Conservation (phyloP, 2,797 vertebrate genomes). For the Hafferia zeledoni region DNA sequence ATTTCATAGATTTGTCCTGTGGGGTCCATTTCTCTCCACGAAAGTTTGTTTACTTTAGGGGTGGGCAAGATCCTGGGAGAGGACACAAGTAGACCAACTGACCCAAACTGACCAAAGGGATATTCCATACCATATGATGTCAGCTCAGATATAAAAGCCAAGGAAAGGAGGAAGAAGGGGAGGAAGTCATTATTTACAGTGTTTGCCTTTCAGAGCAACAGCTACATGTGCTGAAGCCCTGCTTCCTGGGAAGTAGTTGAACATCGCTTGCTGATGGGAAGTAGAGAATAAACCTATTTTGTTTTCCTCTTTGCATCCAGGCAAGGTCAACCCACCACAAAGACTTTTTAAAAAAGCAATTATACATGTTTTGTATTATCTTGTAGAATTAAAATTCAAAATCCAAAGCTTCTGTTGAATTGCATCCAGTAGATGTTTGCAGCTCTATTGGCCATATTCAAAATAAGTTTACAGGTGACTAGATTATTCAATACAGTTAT, state of each 20-base stretch:
- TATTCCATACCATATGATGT: not conserved
- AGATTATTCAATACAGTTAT: not conserved
- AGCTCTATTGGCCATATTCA: not conserved
- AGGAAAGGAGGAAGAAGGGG: not conserved
- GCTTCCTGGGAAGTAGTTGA: not conserved
- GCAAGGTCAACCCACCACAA: not conserved
- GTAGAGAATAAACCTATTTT: not conserved
- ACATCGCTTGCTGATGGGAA: not conserved
- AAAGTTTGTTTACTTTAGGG: no score
- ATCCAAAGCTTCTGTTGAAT: not conserved
- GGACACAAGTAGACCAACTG: not conserved
- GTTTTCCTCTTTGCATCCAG: not conserved
- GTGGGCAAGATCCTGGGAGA: not conserved
- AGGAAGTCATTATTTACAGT: not conserved
- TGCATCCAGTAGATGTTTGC: not conserved
- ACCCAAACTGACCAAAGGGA: not conserved
- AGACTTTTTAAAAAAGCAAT: not conserved
- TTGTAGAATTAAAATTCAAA: conserved; percentile 10
- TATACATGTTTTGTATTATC: not conserved
- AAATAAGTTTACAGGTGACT: not conserved
- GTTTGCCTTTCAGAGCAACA: not conserved
- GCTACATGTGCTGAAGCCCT: not conserved
- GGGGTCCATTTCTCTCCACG: no score
- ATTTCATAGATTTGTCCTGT: no score
- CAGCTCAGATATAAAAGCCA: not conserved